These are phyloP conservation scores for Elachura formosa DNA, from an alignment of 2,113 vertebrate species.

Conservation along the genomic window DNA sequence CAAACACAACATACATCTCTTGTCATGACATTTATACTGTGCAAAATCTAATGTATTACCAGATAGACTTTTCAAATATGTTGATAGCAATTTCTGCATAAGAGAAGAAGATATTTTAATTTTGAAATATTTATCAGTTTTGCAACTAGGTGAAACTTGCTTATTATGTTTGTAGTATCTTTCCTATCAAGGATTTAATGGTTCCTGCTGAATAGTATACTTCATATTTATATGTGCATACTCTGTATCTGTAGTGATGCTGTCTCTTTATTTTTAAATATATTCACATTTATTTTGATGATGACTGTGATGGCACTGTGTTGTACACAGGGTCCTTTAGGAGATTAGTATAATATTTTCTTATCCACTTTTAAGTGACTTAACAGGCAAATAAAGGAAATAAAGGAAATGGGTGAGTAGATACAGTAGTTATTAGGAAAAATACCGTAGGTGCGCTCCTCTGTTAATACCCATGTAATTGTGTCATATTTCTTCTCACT, in stretches of 20 bases:
- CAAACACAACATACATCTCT: background rate
- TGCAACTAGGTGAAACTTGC: background rate
- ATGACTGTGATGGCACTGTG: background rate
- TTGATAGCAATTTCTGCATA: background rate
- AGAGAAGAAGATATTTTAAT: background rate
- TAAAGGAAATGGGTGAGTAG: background rate
- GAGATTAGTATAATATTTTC: background rate
- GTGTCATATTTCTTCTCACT: background rate
- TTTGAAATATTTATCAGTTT: background rate
- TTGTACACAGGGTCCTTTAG: background rate
- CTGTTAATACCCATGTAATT: background rate
- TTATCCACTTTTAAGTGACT: background rate
- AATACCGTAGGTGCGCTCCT: accelerated
- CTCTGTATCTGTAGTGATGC: accelerated
- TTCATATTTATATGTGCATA: background rate
- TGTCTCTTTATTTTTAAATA: background rate
- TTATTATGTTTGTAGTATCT: background rate
- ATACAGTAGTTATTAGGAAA: background rate
- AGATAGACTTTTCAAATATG: background rate
- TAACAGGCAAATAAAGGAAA: background rate
- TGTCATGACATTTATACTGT: too few species aligned
- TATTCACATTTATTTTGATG: background rate
- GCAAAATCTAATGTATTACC: background rate
- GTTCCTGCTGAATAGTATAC: background rate
- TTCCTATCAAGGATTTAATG: background rate